Base-by-base conservation (phyloP, 2,888 invertebrate species). In the Deilephila elpenor region DNA sequence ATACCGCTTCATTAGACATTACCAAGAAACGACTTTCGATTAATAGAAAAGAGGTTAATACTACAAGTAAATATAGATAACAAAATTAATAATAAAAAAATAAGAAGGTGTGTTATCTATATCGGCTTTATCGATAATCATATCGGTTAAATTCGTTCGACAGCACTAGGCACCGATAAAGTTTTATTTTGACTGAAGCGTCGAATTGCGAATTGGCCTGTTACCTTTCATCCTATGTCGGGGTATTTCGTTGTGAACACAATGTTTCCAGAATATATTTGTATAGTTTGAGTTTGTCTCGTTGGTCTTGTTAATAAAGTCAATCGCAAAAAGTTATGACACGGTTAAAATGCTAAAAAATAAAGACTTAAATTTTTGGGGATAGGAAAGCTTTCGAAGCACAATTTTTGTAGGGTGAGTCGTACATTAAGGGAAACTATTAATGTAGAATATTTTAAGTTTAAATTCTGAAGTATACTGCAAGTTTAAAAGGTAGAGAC, bases 121-220 rank as follows among this genome's bases (percentile, higher is more conserved):
- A 67, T 67, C 44, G 51, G 25, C 25, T 37, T n/a, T 62, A 67
- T 67, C 67, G 67, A 67, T 67, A 51, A 51, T 44, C 37, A 7
- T 62, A 56, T 67, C 67, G 67, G 51, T 25, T 67, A 6, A 67
- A 51, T 44, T 5, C 51, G 25, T 62, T 37, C 7, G 34, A 37
- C 73, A 71, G 72, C 82, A 75, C 82, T 74, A 53, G 11, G 25
- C 51, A 71, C 64, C 72, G 74, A 77, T 76, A 81, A 76, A 78
- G 77, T 79, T 78, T 82, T 79, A 77, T 78, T 73, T 76, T 71
- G 75, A 74, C 78, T 74, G 56, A 72, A 76, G 61, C 71, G 32
- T 20, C 34, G 62, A 71, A 60, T 73, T 56, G 62, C 51, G 62
- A 61, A 61, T 73, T 71, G 71, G 56, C 71, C 60, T 61, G 70